Conservation (phyloP, 2,797 vertebrate genomes). For the Yasuhikotakia modesta region DNA sequence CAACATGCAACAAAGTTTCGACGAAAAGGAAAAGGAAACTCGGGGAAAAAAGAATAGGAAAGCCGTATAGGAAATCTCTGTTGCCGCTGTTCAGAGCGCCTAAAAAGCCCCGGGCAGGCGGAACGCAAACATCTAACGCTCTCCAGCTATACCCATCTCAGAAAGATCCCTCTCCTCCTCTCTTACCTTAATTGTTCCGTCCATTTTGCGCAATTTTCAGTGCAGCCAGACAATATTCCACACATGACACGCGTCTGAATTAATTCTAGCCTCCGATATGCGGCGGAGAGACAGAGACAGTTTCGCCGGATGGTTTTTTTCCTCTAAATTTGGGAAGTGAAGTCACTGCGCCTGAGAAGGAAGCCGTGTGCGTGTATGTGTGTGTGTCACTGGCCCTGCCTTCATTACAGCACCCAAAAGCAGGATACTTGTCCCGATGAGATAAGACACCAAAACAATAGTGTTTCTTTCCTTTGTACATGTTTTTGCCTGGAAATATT, state of each 20-base stretch:
- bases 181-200: slow-evolving; percentile 99
- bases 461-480: slow-evolving; percentile 75
- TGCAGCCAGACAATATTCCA: slow-evolving; percentile 90
- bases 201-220: slow-evolving; percentile 94
- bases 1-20: slow-evolving; percentile 56
- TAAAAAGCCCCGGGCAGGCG: slow-evolving; percentile 69
- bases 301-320: slow-evolving; percentile 95
- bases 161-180: slow-evolving; percentile 71
- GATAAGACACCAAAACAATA: slow-evolving; percentile 89
- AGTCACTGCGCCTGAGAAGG: slow-evolving; percentile 95
- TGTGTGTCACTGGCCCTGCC: slow-evolving; percentile 87
- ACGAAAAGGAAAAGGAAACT: slow-evolving; percentile 62
- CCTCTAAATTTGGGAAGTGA: slow-evolving; percentile 99
- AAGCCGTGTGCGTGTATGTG: slow-evolving; percentile 72
- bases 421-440: slow-evolving; percentile 92
- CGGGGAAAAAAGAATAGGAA: slow-evolving; percentile 57
- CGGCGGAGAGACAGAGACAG: slow-evolving; percentile 91
- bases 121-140: slow-evolving; percentile 75
- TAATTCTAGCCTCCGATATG: slow-evolving; percentile 86
- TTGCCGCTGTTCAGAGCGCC: slow-evolving; percentile 58
- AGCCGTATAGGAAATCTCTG: slow-evolving; percentile 64
- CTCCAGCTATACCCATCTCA: slow-evolving; percentile 69
- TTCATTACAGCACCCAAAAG: slow-evolving; percentile 82
- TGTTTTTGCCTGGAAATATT: slow-evolving; percentile 82
- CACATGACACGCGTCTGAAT: slow-evolving; percentile 96